Base-by-base conservation (phyloP, 23 tunicate species). In the Halocynthia aurantium region DNA sequence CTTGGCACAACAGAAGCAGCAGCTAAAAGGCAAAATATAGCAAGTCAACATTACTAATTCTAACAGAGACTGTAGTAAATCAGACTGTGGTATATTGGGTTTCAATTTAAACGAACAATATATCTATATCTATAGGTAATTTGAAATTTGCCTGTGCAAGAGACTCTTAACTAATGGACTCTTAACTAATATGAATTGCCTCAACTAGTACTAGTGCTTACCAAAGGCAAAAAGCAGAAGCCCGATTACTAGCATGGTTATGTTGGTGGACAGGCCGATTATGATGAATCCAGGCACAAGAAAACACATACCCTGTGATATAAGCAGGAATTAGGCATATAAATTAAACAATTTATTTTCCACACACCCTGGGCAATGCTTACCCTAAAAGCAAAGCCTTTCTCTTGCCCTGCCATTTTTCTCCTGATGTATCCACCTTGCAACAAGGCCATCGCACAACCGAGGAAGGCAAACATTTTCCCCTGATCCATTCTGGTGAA, bases 351-450 rank as follows among this genome's bases (percentile, higher is more conserved):
- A 31, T 31, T 31, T 31, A 31, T 31, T 31, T 31, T 31, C 44
- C 2, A 31, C 2, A 4, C 44, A 31, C 44, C 44, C 44, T 4
- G 44, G 44, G 44, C 2, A 31, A 31, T 52, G 19, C 76, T 79
- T 57, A 86, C 90, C 67, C 60, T 75, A 4, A 61, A 55, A 44
- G 99, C 99, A 49, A 94, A 65, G 61, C 54, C 61, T 51, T 69
- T 85, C 81, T 94, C 99, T 50, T 82, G 84, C 55, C 84, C 87
- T 4, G 15, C 81, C 99, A 94, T 94, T 52, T 81, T 84, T 31
- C 96, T 81, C 17, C 99, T 70, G 19, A 94, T 84, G 74, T 84
- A 88, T n/a, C 99, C 99, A 50, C 99, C 99, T 67, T 94, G 99
- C 7, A 94, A 82, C 4, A 85, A 49, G 6, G 99, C 90, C 99